Evolutionary conservation across 1,140 invertebrate genomes (phyloP).

Genomic region (Zaprionus ornatus): DNA sequence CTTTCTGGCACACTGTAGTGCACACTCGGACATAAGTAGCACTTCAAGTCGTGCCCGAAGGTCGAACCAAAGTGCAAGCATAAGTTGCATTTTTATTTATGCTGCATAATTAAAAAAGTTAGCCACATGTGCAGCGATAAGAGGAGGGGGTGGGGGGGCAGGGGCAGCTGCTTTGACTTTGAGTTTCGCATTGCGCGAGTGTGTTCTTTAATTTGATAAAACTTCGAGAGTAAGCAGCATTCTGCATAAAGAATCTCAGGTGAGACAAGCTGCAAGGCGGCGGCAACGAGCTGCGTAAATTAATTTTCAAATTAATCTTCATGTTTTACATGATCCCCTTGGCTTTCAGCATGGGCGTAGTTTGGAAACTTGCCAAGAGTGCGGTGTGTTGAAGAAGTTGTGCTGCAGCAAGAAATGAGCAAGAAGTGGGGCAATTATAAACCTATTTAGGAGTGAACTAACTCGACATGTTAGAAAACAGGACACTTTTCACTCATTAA

Average conservation of each 20-base stretch:
- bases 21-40: constrained; percentile 31
- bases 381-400: background rate
- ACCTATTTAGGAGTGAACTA: too few relatives aligned
- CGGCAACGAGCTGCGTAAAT: background rate
- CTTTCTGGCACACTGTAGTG: background rate
- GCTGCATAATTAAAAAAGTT: constrained; percentile 65
- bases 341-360: background rate
- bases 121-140: constrained; percentile 17
- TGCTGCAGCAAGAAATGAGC: too few relatives aligned
- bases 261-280: background rate
- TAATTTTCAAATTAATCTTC: constrained; percentile 5
- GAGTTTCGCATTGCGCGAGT: constrained; percentile 2
- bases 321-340: background rate
- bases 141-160: background rate
- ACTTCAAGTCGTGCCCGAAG: constrained; percentile 26
- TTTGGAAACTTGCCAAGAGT: background rate
- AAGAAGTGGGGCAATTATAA: too few relatives aligned
- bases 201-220: constrained; percentile 32
- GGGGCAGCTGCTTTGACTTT: constrained; percentile 32
- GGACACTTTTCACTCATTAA: too few relatives aligned
- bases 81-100: constrained; percentile 53
- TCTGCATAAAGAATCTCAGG: background rate
- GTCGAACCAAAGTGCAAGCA: constrained; percentile 43
- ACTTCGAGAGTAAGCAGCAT: constrained; percentile 1
- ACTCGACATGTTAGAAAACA: too few relatives aligned